Conservation (phyloP, 1,140 invertebrate genomes). For the Sinella curviseta region DNA sequence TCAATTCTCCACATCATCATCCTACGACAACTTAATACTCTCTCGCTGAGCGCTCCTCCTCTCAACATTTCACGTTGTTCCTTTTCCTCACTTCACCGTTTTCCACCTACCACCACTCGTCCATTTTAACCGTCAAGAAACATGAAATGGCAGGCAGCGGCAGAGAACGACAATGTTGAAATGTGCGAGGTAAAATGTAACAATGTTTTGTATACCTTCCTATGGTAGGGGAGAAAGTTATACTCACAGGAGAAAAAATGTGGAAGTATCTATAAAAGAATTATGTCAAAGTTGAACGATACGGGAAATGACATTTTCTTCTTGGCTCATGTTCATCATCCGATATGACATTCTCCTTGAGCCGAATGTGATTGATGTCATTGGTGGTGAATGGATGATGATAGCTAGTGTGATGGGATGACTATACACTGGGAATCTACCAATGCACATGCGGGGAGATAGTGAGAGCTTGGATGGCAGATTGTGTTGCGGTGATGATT, state of each 20-base stretch:
- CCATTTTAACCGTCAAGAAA: background rate
- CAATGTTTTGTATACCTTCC: too few species aligned
- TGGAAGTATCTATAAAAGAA: conserved; percentile 23
- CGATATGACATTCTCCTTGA: conserved; percentile 18
- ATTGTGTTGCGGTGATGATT: too few species aligned
- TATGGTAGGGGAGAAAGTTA: too few species aligned
- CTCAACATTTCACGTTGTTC: conserved; percentile 10
- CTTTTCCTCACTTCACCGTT: too few species aligned
- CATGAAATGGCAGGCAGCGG: too few species aligned
- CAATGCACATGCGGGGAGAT: too few species aligned
- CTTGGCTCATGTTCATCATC: conserved; percentile 4
- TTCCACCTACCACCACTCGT: too few species aligned
- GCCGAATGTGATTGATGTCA: conserved; percentile 22
- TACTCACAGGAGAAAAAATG: background rate
- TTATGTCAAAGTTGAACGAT: conserved; percentile 26
- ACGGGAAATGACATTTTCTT: conserved; percentile 26
- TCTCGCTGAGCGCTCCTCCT: background rate
- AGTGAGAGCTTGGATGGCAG: too few species aligned
- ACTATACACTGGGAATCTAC: too few species aligned
- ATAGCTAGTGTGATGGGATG: background rate
- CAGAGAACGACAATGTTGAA: too few species aligned
- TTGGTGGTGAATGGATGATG: conserved; percentile 13
- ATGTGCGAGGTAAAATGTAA: too few species aligned
- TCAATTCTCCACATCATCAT: background rate
- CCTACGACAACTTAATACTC: conserved; percentile 14